These are phyloP conservation scores for Phyllotis vaccarum DNA, from an alignment of 2,797 vertebrate genomes.

Conservation along the genomic window DNA sequence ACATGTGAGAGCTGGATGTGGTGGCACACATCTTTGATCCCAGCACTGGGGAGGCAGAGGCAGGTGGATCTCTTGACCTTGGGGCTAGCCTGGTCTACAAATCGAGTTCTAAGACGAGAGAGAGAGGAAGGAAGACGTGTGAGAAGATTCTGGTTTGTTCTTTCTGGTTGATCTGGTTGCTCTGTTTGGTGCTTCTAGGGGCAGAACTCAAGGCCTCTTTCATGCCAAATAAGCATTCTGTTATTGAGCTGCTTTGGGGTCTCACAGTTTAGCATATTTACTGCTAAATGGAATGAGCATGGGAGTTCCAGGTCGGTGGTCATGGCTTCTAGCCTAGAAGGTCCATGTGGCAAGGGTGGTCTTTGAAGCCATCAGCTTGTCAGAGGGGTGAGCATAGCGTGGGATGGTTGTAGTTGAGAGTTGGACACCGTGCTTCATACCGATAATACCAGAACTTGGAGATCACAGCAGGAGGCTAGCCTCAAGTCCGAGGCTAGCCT, in stretches of 20 bases:
- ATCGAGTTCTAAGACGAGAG: neutral
- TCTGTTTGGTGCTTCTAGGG: neutral
- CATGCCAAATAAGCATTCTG: neutral
- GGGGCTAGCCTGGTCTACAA: neutral
- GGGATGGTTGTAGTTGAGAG: neutral
- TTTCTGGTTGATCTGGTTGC: neutral
- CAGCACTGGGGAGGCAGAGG: neutral
- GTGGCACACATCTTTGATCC: neutral
- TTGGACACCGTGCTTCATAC: neutral
- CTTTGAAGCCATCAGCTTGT: neutral
- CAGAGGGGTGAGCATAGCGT: neutral
- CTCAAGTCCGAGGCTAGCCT: neutral
- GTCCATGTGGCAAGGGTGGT: neutral
- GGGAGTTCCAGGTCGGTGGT: neutral
- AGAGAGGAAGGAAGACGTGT: neutral
- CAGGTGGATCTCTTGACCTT: neutral
- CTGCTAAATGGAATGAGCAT: neutral
- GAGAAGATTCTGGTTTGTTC: neutral
- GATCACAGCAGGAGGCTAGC: neutral
- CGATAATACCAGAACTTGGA: neutral
- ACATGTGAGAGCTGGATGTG: no score
- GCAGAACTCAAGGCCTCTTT: neutral
- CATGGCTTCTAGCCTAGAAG: slow-evolving; percentile 29
- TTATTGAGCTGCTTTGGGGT: neutral
- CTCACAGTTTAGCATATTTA: neutral